Base-by-base conservation (phyloP, 2,797 vertebrate genomes). In the Coluber constrictor region DNA sequence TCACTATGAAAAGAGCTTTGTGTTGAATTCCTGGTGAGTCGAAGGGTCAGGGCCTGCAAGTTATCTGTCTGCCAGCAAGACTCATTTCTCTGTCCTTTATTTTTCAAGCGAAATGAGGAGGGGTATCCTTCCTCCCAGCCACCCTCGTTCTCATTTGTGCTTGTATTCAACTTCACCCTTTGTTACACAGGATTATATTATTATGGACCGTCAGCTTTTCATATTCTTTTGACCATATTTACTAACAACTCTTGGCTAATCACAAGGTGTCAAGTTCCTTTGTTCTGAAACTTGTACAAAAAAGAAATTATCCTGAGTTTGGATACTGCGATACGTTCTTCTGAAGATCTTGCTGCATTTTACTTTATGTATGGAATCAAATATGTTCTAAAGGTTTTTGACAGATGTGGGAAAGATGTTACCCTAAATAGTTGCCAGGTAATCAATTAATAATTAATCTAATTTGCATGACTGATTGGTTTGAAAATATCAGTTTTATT, bases 21-120 rank as follows among this genome's bases (percentile, higher is more conserved):
- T 98, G 98, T 96, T 97, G 97, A 98, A 98, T 98, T 98, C 97
- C 97, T 97, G 94, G 97, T 92, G 95, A 98, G 97, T 97, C 96
- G 97, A 97, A 97, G 98, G 98, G 98, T 98, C 98, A 98, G 98
- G 98, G 98, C 98, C 98, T 97, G 95, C 91, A 96, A 94, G 97
- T 97, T 97, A 97, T 97, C 97, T 97, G 96, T 95, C 96, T 96
- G 96, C 97, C 96, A 97, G 96, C 90, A 92, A 97, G 96, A 94
- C 96, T 97, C 95, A 95, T 94, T 96, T 95, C 96, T 95, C 89
- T 94, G 93, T 93, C 92, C 93, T 97, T 97, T 96, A 97, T 97
- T 97, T 97, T 97, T 96, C 93, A 95, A 96, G 92, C 90, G 93
- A 94, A 97, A 97, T 97, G 32, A 37, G 93, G 93, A 92, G 94